Base-by-base conservation (phyloP, 1,140 invertebrate genomes). In the Hyles euphorbiae region DNA sequence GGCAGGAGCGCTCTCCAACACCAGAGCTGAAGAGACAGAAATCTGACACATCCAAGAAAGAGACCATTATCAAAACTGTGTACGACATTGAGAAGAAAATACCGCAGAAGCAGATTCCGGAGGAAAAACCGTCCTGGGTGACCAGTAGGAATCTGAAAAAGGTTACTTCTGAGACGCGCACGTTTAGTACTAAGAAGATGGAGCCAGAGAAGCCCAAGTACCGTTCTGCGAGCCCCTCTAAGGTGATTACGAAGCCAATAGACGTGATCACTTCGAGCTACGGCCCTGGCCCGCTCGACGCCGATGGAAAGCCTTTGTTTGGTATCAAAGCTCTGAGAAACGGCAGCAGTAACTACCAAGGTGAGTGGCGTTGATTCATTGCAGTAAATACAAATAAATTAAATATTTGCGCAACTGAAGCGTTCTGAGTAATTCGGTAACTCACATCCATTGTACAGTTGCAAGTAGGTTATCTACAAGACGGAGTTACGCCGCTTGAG, bases 261-360 rank as follows among this genome's bases (percentile, higher is more conserved):
- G 93, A 94, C 77, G 91, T 92, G 40, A 93, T 96, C 49, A 95
- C 93, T 5, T 95, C 95, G 2, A 94, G 94, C 75, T 96, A 96
- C 78, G 95, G 95, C 2, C 93, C 95, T 3, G 94, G 94, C 3
- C 95, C 95, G 45, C 93, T 94, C 4, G 94, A 95, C 76, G 94
- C 94, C 63, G 92, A 94, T 67, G 94, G 94, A n/a, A 87, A 91
- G 56, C 94, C 94, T 4, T 87, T 95, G 32, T 95, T 95, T 80
- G 94, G 94, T 44, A 90, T 95, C 53, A 91, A 91, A 73, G 94
- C 94, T 44, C 88, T 95, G 46, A 90, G 93, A 61, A 92, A 92
- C 61, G 92, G 92, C 60, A 88, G 90, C 40, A 89, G 78, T 34
- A 82, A 83, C 54, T 85, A 89, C 72, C 90, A 84, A 83, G 88